Evolutionary conservation across 2,113 vertebrate genomes (phyloP), one percentile per base, ranked within the genome.

Genomic region (Myodes glareolus): DNA sequence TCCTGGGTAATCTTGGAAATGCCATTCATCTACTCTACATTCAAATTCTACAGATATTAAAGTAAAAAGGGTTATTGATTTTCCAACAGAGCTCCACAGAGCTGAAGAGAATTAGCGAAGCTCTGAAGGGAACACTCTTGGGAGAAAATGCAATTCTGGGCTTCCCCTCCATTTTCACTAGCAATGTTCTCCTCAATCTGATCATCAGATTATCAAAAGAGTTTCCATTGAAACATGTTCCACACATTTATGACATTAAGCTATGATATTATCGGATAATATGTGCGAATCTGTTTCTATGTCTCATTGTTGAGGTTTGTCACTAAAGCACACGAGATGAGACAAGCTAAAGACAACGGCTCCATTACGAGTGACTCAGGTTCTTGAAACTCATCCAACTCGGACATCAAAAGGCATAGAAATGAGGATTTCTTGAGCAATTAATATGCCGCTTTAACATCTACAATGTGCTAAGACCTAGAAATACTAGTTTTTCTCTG

Each of bases 141-240:
- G 9, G 13, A 23, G 33, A 5, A 55, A 80, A 39, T n/a, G 1
- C 6, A 80, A 11, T 65, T 27, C 23, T 29, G 42, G 16, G 14
- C 68, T n/a, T 27, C 9, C 55, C 29, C 65, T 23, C 13, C 39
- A 16, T 47, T 97, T 76, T 31, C 21, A 29, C 2, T 11, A 77
- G 1, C 33, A 31, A 77, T 87, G 5, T 25, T 85, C 14, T 50
- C 65, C 27, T 73, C 78, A 7, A 73, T 82, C 36, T 77, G 16
- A 78, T 67, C 10, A 36, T 94, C 14, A 58, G 13, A 19, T 10
- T 77, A 63, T 29, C 58, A 95, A 92, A 70, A 61, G 47, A 78
- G 4, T 1, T 93, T 95, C 65, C 55, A 61, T 27, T 93, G 52
- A 90, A 96, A 89, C 76, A 52, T 45, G 63, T 68, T 89, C 29